Conservation (phyloP, 2,113 vertebrate species). For the Lepidothrix coronata region DNA sequence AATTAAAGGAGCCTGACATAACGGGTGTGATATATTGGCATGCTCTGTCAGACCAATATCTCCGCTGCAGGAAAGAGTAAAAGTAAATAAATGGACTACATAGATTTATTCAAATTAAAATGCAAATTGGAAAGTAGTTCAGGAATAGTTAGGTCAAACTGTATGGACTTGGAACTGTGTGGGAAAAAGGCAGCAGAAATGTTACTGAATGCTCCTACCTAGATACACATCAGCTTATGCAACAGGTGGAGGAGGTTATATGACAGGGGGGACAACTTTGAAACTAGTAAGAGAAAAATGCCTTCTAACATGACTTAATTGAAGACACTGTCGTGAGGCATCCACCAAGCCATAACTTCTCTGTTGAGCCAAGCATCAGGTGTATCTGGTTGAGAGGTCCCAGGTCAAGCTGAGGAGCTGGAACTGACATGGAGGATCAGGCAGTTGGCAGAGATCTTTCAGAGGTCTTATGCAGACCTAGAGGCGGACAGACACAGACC, state of each 20-base stretch:
- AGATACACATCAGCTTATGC: not conserved
- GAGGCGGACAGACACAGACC: not conserved
- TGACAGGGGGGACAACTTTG: not conserved
- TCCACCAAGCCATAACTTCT: not conserved
- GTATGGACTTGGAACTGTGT: not conserved
- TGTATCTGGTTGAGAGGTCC: not conserved
- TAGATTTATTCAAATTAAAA: conserved; percentile 13
- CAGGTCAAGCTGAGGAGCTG: not conserved
- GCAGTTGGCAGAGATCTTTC: not conserved
- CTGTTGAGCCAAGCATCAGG: not conserved
- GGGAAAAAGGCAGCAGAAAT: not conserved
- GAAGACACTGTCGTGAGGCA: not conserved
- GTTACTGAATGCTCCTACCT: not conserved
- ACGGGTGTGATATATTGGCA: not conserved
- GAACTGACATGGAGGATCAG: not conserved
- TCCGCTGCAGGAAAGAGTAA: not conserved
- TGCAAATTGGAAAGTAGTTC: not conserved
- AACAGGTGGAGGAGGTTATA: not conserved
- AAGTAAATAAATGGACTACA: not conserved
- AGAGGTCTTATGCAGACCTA: not conserved
- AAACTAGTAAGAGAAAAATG: not conserved
- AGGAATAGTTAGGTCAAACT: not conserved
- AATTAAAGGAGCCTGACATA: conserved; percentile 15
- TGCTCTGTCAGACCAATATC: not conserved
- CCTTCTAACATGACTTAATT: not conserved